These are phyloP conservation scores for Drosophila kepulauana DNA, from an alignment of 1,140 invertebrate genomes.

Conservation along the genomic window DNA sequence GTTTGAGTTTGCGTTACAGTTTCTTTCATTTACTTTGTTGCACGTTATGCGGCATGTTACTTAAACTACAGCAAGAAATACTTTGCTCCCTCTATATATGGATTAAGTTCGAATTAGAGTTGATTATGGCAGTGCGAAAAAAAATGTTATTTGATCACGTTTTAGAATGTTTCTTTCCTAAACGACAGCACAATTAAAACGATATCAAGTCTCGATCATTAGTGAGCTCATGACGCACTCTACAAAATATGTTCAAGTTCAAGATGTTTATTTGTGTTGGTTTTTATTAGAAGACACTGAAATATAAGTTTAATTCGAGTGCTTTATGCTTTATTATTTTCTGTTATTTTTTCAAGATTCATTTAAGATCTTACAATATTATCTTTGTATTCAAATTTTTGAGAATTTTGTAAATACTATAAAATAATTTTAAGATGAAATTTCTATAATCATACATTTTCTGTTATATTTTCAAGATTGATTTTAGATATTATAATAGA, in stretches of 20 bases:
- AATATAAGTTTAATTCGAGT: background rate
- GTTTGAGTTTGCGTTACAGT: slow-evolving; percentile 51
- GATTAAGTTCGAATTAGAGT: slow-evolving; percentile 30
- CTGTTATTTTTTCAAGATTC: too few relatives aligned
- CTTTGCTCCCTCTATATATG: background rate
- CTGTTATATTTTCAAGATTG: too few relatives aligned
- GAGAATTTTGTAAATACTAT: too few relatives aligned
- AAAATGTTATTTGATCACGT: slow-evolving; percentile 35
- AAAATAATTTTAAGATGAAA: too few relatives aligned
- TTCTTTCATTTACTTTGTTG: slow-evolving; percentile 48
- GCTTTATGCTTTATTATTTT: too few relatives aligned
- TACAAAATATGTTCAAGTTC: slow-evolving; percentile 4
- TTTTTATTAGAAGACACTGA: background rate
- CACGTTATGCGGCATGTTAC: slow-evolving; percentile 32
- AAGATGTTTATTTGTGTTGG: background rate
- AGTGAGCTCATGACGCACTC: slow-evolving; percentile 9
- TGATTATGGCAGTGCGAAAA: slow-evolving; percentile 43
- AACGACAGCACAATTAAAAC: slow-evolving; percentile 50
- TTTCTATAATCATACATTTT: too few relatives aligned
- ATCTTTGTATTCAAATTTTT: too few relatives aligned
- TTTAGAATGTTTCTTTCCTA: slow-evolving; percentile 37
- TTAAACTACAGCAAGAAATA: slow-evolving; percentile 6
- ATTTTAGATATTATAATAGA: too few relatives aligned
- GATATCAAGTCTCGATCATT: slow-evolving; percentile 43
- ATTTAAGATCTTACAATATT: too few relatives aligned